Evolutionary conservation across 2,797 vertebrate genomes (phyloP).

Genomic region (Masticophis lateralis): DNA sequence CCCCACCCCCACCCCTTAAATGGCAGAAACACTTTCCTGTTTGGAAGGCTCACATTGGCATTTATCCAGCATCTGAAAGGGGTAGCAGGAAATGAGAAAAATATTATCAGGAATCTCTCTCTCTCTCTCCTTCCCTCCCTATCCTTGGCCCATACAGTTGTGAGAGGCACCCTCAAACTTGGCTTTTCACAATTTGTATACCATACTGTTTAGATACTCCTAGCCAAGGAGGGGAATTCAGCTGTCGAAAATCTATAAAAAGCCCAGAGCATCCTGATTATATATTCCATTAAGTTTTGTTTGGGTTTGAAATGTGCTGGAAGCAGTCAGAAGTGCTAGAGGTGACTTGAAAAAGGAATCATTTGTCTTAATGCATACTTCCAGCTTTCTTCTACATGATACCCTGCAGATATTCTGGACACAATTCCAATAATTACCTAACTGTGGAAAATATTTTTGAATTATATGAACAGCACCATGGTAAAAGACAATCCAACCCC

Average conservation of each 20-base stretch:
- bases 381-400: not conserved
- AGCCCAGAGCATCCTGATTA: not conserved
- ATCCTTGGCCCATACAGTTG: not conserved
- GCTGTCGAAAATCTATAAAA: not conserved
- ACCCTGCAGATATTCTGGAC: not conserved
- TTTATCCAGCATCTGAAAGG: not conserved
- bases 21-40: slow-evolving; percentile 59
- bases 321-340: not conserved
- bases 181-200: not conserved
- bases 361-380: not conserved
- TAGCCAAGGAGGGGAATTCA: not conserved
- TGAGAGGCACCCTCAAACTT: not conserved
- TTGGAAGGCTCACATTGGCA: not conserved
- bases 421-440: not conserved
- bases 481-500: not conserved
- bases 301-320: not conserved
- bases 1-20: slow-evolving; percentile 40
- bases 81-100: slow-evolving; percentile 28
- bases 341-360: not conserved
- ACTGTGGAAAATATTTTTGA: not conserved
- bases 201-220: not conserved
- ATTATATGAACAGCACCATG: not conserved
- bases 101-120: not conserved
- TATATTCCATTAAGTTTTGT: not conserved
- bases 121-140: not conserved